These are phyloP conservation scores for Cygnus olor DNA, from an alignment of 2,797 vertebrate genomes.

Conservation along the genomic window DNA sequence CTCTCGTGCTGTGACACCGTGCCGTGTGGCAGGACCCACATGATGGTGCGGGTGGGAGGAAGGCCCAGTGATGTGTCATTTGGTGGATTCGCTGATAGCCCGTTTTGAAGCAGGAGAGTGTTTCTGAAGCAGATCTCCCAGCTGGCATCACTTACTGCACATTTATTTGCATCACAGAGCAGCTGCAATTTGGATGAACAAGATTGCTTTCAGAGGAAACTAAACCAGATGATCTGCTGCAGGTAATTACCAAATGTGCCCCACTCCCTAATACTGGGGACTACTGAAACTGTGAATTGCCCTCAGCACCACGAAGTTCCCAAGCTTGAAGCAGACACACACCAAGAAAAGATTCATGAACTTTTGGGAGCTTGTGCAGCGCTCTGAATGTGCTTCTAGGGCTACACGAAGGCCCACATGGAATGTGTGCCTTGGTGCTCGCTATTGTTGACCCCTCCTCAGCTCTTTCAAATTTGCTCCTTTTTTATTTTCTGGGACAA, in stretches of 20 bases:
- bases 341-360: not conserved
- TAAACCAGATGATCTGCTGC: not conserved
- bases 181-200: not conserved
- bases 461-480: not conserved
- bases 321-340: fast-evolving
- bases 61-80: not conserved
- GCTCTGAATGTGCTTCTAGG: not conserved
- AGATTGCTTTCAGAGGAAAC: not conserved
- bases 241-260: not conserved
- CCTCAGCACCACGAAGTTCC: not conserved
- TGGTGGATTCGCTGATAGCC: not conserved
- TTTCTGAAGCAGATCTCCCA: not conserved
- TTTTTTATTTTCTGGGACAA: not conserved
- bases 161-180: not conserved
- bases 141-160: not conserved
- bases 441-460: not conserved
- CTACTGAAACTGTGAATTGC: not conserved
- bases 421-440: not conserved
- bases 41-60: not conserved
- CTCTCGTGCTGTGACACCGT: not conserved
- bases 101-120: not conserved
- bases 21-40: not conserved
- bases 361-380: not conserved
- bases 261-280: not conserved
- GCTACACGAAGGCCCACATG: not conserved